These are phyloP conservation scores for Enteromius radiatus DNA, from an alignment of 2,797 vertebrate species.

Conservation along the genomic window DNA sequence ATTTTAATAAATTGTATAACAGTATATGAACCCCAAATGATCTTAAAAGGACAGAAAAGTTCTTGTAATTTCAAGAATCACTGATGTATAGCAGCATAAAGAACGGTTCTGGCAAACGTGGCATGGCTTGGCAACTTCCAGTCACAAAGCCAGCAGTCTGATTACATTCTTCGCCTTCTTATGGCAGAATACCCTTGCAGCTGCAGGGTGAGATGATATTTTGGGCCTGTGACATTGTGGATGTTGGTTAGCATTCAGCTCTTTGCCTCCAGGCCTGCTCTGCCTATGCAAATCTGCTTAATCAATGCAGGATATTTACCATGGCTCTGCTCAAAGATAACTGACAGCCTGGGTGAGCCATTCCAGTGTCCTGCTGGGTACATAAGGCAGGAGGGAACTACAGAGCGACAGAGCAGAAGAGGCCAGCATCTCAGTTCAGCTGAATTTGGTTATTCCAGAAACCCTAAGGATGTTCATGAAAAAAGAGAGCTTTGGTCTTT, in stretches of 20 bases:
- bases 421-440: slow-evolving; percentile 65
- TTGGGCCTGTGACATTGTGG: slow-evolving; percentile 53
- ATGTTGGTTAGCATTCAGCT: slow-evolving; percentile 62
- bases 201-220: slow-evolving; percentile 50
- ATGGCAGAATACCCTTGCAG: slow-evolving; percentile 45
- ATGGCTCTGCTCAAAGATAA: slow-evolving; percentile 61
- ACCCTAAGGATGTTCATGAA: slow-evolving; percentile 48
- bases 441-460: slow-evolving; percentile 52
- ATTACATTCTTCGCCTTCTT: slow-evolving; percentile 11
- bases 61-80: neutral
- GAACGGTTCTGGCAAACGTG: slow-evolving; percentile 4
- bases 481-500: slow-evolving; percentile 21
- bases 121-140: slow-evolving; percentile 17
- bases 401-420: slow-evolving; percentile 53
- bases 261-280: slow-evolving; percentile 52
- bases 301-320: slow-evolving; percentile 68
- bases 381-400: slow-evolving; percentile 54
- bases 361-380: slow-evolving; percentile 65
- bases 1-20: neutral
- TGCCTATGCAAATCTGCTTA: slow-evolving; percentile 65
- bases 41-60: neutral
- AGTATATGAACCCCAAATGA: neutral
- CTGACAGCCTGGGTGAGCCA: slow-evolving; percentile 60
- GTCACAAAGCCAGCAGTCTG: slow-evolving; percentile 19
- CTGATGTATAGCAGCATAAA: neutral